Evolutionary conservation across 2,888 invertebrate genomes (phyloP), one percentile per base, ranked within the genome.

Genomic region (Netelia fuscicornis): DNA sequence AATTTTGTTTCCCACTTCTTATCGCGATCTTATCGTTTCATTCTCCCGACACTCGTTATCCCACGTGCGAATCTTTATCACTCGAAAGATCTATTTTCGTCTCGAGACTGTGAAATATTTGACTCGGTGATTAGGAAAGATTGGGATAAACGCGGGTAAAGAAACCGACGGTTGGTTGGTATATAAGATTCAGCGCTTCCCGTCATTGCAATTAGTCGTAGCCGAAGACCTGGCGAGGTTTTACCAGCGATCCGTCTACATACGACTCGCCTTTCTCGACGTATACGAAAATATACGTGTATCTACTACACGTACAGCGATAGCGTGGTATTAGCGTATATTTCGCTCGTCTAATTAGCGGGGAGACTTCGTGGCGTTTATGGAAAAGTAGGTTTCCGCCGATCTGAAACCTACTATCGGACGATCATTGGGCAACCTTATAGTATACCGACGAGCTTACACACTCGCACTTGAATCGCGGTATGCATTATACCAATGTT

Each of bases 351-450:
- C 84, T 90, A 90, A 90, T 89, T 91, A 90, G 85, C 81, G 83
- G 83, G 75, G 81, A 82, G 74, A 67, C 20, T 20, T 58, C 60
- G 67, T 81, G 84, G 85, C 85, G 86, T 89, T 90, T 90, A 91
- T 90, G 91, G 91, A 92, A 92, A 93, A 92, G 92, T 92, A 89
- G 92, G 92, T 93, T 93, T 92, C 92, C 93, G 91, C 89, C 88
- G 89, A 92, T 91, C 89, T 88, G 90, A 90, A 89, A 89, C 86
- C 58, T 75, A 88, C 90, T 92, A 93, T 93, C 93, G 91, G 89
- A 87, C 89, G 90, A 92, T 93, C 92, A 92, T 93, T 93, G 92
- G 90, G 92, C 92, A 92, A 92, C 92, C 91, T 91, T 90, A 90
- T 92, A 8, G 25, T 92, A 92, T 90, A 91, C 90, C 91, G 90